Evolutionary conservation across 1,140 invertebrate species (phyloP).

Genomic region (Akabosia matsudoensis): DNA sequence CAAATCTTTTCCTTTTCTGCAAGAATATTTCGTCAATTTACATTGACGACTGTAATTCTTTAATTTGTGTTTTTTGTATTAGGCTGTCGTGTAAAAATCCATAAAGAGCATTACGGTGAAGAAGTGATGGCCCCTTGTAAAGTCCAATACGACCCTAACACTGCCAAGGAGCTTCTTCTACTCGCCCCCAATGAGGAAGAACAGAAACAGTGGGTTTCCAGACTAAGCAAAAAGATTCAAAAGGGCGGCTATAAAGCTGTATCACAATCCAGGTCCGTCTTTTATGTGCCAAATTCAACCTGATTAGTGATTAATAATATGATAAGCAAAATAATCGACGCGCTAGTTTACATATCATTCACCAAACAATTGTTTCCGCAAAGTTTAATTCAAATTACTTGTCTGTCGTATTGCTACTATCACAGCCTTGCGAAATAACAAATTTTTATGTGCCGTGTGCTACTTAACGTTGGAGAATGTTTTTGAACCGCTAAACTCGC

Average conservation of each 20-base stretch:
- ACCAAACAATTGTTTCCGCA: neutral
- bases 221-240: conserved; percentile 86
- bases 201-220: conserved; percentile 87
- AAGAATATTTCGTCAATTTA: neutral
- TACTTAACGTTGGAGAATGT: no score
- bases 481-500: no score
- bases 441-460: no score
- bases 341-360: neutral
- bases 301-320: conserved; percentile 7
- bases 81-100: conserved; percentile 94
- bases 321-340: neutral
- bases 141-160: conserved; percentile 87
- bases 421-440: neutral
- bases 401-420: neutral
- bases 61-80: conserved; percentile 43
- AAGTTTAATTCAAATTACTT: neutral
- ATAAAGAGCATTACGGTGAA: conserved; percentile 86
- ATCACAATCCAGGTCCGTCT: conserved; percentile 41
- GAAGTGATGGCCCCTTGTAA: conserved; percentile 82
- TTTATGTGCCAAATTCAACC: conserved; percentile 42
- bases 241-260: conserved; percentile 85
- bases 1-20: neutral
- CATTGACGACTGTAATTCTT: neutral
- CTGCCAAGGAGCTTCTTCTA: conserved; percentile 85
- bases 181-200: conserved; percentile 78